Percentiles rank a stretch among this genome's conserved stretches.
Evolutionary conservation across 2,113 vertebrate genomes (phyloP).

Genomic region (Epinephelus fuscoguttatus): DNA sequence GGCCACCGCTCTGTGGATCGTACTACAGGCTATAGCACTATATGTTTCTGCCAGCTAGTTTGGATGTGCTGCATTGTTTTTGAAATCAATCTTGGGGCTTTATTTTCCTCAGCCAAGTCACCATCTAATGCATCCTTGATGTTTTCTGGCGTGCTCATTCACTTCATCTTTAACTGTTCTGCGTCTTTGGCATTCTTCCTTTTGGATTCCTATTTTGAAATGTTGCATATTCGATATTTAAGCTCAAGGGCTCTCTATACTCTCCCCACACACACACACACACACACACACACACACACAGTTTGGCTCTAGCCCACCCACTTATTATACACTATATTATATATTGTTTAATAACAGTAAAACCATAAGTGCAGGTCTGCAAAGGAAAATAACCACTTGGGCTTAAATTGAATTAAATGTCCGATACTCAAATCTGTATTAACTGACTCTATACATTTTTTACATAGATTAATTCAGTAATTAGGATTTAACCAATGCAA

Average conservation of each 20-base stretch:
- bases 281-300: background rate
- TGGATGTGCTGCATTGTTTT: conserved; percentile 50
- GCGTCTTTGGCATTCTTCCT: conserved; percentile 6
- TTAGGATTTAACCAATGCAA: background rate
- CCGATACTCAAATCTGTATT: background rate
- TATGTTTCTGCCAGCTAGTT: conserved; percentile 33
- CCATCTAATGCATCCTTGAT: conserved; percentile 52
- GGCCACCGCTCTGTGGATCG: conserved; percentile 2
- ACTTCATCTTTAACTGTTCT: conserved; percentile 41
- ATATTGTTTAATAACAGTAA: background rate
- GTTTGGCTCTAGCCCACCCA: background rate
- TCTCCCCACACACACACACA: background rate
- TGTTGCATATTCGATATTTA: conserved; percentile 19
- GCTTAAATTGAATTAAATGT: background rate
- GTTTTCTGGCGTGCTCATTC: conserved; percentile 27
- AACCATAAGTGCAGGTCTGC: background rate
- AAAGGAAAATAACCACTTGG: background rate
- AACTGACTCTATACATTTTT: background rate
- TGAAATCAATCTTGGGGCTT: conserved; percentile 29
- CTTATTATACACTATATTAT: background rate
- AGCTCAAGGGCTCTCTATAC: conserved; percentile 3
- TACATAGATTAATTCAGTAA: background rate
- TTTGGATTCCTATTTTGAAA: conserved; percentile 20
- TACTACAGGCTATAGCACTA: conserved; percentile 4
- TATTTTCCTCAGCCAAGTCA: conserved; percentile 40